Evolutionary conservation across 2,888 invertebrate genomes (phyloP).

Genomic region (Dorcus hopei): DNA sequence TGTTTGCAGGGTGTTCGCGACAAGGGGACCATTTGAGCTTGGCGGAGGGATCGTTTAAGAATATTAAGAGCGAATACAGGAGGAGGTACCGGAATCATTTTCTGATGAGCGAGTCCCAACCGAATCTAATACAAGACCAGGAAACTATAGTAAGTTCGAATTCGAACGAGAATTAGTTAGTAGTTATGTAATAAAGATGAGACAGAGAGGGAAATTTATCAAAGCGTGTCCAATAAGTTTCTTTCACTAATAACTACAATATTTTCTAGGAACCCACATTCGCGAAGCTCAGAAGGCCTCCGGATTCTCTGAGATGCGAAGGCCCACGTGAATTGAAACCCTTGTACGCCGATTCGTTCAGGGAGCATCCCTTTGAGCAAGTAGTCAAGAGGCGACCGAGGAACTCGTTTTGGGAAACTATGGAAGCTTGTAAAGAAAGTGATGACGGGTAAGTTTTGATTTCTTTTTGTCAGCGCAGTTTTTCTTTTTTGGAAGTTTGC

Average conservation of each 20-base stretch:
- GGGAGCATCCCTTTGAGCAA: slow-evolving; percentile 33
- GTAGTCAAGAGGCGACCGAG: slow-evolving; percentile 10
- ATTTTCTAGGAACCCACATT: neutral
- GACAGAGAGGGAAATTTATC: too few relatives aligned
- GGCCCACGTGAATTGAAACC: slow-evolving; percentile 28
- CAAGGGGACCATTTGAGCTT: slow-evolving; percentile 40
- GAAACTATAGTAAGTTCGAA: too few relatives aligned
- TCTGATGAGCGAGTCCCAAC: slow-evolving; percentile 1
- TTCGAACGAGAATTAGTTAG: too few relatives aligned
- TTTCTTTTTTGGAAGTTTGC: too few relatives aligned
- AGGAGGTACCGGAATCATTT: slow-evolving; percentile 39
- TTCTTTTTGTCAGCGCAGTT: too few relatives aligned
- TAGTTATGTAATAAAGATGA: too few relatives aligned
- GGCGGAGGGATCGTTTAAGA: slow-evolving; percentile 42
- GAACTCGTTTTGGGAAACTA: slow-evolving; percentile 18
- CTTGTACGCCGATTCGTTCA: slow-evolving; percentile 30
- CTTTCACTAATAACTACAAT: too few relatives aligned
- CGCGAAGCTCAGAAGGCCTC: slow-evolving; percentile 22
- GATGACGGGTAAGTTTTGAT: slow-evolving; percentile 14
- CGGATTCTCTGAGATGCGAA: slow-evolving; percentile 43
- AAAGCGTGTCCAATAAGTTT: too few relatives aligned
- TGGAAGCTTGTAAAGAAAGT: slow-evolving; percentile 11
- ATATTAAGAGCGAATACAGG: slow-evolving; percentile 44
- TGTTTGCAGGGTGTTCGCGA: slow-evolving; percentile 23
- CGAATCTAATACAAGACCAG: too few relatives aligned